Conservation (phyloP, 2,113 vertebrate genomes). For the Phylloscopus trochiloides region DNA sequence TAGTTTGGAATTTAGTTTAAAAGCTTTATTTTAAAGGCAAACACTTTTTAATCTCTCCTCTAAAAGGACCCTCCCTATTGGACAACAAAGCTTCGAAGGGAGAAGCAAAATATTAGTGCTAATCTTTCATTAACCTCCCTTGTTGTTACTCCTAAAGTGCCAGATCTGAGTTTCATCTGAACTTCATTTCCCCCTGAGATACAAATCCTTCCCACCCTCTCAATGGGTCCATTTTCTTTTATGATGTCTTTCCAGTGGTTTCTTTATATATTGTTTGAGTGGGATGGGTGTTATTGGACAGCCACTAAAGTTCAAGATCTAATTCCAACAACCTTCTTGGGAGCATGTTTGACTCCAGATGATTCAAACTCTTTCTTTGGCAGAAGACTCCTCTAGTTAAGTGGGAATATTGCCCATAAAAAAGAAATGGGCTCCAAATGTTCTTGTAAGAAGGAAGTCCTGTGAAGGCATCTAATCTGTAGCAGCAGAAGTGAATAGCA, state of each 20-base stretch:
- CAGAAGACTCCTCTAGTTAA: neutral
- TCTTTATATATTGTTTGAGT: neutral
- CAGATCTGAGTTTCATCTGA: neutral
- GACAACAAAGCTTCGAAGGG: neutral
- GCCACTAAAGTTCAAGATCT: neutral
- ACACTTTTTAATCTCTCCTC: neutral
- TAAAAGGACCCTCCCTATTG: neutral
- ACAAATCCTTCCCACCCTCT: neutral
- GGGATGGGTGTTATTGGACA: neutral
- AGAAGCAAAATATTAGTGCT: neutral
- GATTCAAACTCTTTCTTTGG: neutral
- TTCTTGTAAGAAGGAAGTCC: neutral
- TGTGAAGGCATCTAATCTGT: neutral
- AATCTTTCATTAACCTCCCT: neutral
- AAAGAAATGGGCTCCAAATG: slow-evolving; percentile 11
- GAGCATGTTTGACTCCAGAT: neutral
- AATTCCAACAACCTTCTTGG: neutral
- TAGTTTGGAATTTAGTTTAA: neutral
- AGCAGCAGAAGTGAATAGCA: neutral
- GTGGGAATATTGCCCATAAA: neutral
- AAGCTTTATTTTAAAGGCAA: neutral
- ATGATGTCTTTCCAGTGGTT: neutral
- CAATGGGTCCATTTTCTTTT: neutral
- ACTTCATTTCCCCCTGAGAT: neutral
- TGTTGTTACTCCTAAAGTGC: neutral